Evolutionary conservation across 2,113 vertebrate species (phyloP).

Genomic region (Actenoides lindsayi): DNA sequence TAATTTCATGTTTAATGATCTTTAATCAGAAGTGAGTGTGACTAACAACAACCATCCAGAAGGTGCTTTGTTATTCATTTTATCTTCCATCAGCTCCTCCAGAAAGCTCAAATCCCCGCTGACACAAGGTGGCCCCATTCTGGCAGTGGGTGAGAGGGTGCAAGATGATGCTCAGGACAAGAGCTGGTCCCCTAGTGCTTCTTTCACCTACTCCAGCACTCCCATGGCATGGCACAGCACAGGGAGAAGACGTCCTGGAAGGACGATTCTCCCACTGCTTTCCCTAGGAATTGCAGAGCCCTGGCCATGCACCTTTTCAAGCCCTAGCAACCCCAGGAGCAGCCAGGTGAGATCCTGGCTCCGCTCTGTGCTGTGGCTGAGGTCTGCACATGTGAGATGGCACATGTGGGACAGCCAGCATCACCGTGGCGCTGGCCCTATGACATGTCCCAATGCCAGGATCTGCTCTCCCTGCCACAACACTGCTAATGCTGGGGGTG

Average conservation of each 20-base stretch:
- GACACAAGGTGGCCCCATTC: neutral
- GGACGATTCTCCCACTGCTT: neutral
- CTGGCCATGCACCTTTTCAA: neutral
- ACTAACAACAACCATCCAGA: slow-evolving; percentile 72
- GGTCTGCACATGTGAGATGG: accelerated
- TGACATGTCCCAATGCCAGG: neutral
- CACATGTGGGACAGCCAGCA: neutral
- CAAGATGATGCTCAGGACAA: neutral
- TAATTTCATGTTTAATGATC: slow-evolving; percentile 85
- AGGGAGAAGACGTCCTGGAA: neutral
- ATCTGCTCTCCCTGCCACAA: neutral
- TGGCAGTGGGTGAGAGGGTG: neutral
- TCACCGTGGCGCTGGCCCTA: accelerated
- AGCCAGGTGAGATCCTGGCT: neutral
- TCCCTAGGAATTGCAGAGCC: neutral
- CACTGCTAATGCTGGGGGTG: neutral
- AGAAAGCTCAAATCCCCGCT: neutral
- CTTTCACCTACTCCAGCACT: neutral
- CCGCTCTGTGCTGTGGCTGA: accelerated
- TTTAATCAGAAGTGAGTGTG: slow-evolving; percentile 79
- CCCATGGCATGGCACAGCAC: neutral
- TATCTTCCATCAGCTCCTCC: neutral
- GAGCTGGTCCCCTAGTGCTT: neutral
- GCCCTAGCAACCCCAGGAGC: neutral
- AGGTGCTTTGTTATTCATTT: slow-evolving; percentile 68